Evolutionary conservation across 1,140 invertebrate genomes (phyloP).

Genomic region (Drosophila repletoides): DNA sequence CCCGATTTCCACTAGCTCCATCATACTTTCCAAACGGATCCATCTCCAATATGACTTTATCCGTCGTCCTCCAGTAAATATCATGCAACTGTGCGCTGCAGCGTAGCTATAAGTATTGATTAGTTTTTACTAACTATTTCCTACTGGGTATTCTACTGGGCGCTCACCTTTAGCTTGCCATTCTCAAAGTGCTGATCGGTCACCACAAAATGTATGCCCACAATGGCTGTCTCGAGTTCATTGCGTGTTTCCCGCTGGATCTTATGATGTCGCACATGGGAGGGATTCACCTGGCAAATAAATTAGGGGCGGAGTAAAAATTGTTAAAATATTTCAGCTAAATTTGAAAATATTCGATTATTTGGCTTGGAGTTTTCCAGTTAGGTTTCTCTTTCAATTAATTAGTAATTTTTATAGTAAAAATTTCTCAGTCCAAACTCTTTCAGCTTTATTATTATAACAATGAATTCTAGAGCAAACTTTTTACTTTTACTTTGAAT

Average conservation of each 20-base stretch:
- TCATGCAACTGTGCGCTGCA: conserved; percentile 85
- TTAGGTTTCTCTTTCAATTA: no score
- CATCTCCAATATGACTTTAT: conserved; percentile 84
- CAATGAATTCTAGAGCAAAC: no score
- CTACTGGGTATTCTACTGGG: not conserved
- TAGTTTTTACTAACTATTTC: not conserved
- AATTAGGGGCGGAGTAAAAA: not conserved
- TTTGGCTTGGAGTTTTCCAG: no score
- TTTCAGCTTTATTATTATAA: no score
- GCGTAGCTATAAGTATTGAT: conserved; percentile 80
- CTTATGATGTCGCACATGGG: conserved; percentile 75
- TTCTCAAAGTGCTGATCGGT: conserved; percentile 84
- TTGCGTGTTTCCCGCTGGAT: conserved; percentile 65
- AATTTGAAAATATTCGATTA: no score
- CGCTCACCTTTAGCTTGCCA: conserved; percentile 83
- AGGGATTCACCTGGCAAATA: conserved; percentile 66
- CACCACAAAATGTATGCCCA: conserved; percentile 84
- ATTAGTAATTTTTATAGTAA: no score
- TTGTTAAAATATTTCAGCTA: not conserved
- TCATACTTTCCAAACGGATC: conserved; percentile 73
- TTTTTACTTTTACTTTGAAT: no score
- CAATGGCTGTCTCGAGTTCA: conserved; percentile 79
- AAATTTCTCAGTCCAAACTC: no score
- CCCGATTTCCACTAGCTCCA: conserved; percentile 56
- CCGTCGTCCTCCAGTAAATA: conserved; percentile 85